These are phyloP conservation scores for Flabesymbios commensalis DNA, from an alignment of 2,888 invertebrate genomes.

Conservation along the genomic window DNA sequence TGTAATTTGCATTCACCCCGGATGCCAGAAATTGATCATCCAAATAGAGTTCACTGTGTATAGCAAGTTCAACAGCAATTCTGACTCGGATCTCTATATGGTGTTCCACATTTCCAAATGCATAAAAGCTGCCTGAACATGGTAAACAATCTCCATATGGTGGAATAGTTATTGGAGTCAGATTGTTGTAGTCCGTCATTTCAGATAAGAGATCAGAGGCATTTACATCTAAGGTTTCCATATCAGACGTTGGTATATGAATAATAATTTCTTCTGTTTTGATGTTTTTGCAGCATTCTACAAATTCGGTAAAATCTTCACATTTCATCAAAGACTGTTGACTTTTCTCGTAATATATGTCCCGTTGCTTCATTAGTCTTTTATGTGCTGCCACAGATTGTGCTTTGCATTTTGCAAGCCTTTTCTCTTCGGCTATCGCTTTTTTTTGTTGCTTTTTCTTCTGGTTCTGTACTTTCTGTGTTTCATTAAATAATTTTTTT, in stretches of 20 bases:
- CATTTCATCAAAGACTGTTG: too few relatives aligned
- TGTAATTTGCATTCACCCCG: neutral
- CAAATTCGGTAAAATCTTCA: too few relatives aligned
- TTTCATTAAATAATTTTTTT: neutral
- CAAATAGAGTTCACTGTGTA: neutral
- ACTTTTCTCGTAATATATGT: too few relatives aligned
- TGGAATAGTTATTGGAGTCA: neutral
- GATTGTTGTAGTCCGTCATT: neutral
- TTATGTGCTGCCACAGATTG: too few relatives aligned
- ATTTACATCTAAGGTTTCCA: too few relatives aligned
- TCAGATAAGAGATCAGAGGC: neutral
- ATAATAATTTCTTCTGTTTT: too few relatives aligned
- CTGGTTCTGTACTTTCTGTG: neutral
- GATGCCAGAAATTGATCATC: neutral
- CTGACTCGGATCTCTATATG: neutral
- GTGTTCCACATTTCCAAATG: neutral
- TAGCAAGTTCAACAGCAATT: neutral
- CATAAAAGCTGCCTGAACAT: too few relatives aligned
- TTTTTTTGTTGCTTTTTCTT: neutral
- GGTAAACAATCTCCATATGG: slow-evolving; percentile 3
- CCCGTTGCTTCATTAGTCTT: too few relatives aligned
- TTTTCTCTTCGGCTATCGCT: neutral
- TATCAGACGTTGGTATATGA: too few relatives aligned
- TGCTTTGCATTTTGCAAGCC: neutral
- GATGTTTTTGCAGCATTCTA: too few relatives aligned